Percentiles rank a stretch among this genome's conserved stretches.
Conservation (phyloP, 2,797 vertebrate genomes). For the Podarcis siculus region DNA sequence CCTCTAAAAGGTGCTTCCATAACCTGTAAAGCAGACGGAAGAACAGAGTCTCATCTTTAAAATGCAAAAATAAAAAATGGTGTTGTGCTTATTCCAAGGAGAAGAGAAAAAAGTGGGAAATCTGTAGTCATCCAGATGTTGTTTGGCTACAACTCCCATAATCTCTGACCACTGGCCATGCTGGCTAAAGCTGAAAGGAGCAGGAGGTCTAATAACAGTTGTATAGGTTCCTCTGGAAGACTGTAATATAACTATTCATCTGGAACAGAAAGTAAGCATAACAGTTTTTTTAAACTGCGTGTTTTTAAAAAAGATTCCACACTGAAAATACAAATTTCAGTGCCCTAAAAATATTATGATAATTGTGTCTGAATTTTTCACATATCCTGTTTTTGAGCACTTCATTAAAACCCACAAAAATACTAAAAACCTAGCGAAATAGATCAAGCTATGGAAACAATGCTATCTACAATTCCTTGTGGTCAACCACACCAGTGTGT, state of each 20-base stretch:
- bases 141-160: too few relatives aligned
- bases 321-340: not conserved
- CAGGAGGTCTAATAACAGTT: not conserved
- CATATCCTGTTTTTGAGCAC: accelerated
- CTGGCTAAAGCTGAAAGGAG: not conserved
- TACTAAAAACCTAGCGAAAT: not conserved
- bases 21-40: not conserved
- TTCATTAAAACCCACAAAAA: conserved; percentile 14
- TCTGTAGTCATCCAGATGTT: too few relatives aligned
- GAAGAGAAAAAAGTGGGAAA: not conserved
- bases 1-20: not conserved
- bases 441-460: not conserved
- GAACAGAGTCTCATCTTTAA: not conserved
- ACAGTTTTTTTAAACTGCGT: not conserved
- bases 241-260: not conserved
- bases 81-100: not conserved
- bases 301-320: not conserved
- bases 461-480: not conserved
- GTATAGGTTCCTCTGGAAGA: not conserved
- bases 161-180: not conserved
- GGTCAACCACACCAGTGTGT: conserved; percentile 21
- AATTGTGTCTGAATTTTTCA: accelerated
- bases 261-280: accelerated
- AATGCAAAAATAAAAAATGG: not conserved
- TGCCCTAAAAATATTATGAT: not conserved